These are phyloP conservation scores for Tenthredo amoena DNA, from an alignment of 2,888 invertebrate genomes.

Conservation along the genomic window DNA sequence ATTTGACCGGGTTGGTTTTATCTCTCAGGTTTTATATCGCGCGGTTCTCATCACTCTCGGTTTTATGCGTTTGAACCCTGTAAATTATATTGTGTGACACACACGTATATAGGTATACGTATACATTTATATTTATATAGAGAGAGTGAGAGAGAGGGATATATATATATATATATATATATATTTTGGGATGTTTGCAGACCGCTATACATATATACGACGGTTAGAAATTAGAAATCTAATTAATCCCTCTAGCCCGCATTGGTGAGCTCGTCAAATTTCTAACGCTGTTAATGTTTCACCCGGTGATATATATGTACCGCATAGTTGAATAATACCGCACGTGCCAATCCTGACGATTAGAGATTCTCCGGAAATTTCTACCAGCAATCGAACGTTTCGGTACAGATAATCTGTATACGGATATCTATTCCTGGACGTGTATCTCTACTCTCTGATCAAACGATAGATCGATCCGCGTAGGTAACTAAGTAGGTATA, in stretches of 20 bases:
- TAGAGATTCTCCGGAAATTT: constrained; percentile 38
- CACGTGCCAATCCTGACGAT: constrained; percentile 7
- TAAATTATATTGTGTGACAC: not conserved
- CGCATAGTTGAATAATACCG: not conserved
- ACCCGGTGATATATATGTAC: not conserved
- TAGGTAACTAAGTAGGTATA: not conserved
- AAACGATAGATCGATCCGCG: not conserved
- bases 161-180: not conserved
- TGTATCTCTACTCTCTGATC: not conserved
- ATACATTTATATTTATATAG: not conserved
- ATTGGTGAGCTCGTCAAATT: not conserved
- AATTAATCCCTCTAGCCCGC: not conserved
- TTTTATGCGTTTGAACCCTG: not conserved
- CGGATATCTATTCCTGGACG: not conserved
- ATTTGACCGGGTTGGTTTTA: not conserved
- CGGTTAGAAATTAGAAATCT: not conserved
- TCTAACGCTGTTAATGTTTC: not conserved
- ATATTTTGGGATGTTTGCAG: not conserved
- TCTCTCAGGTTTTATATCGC: not conserved
- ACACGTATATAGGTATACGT: not conserved
- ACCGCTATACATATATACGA: not conserved
- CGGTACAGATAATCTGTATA: not conserved
- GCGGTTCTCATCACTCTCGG: not conserved
- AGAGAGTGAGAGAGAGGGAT: too few relatives aligned
- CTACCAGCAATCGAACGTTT: not conserved